These are phyloP conservation scores for Pangasius macronema DNA, from an alignment of 2,797 vertebrate genomes.

Conservation along the genomic window DNA sequence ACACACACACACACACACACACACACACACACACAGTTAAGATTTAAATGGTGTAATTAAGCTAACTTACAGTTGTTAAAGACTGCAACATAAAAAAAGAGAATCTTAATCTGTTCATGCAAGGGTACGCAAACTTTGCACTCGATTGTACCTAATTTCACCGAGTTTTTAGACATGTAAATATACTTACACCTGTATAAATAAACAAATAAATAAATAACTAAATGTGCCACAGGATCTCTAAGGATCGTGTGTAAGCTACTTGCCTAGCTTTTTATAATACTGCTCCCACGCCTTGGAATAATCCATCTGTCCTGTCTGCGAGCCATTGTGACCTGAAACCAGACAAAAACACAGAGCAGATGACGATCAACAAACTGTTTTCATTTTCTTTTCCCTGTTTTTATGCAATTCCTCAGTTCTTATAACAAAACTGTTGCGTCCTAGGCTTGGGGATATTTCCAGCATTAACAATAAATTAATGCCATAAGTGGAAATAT, in stretches of 20 bases:
- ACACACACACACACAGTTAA: slow-evolving; percentile 45
- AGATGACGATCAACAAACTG: slow-evolving; percentile 32
- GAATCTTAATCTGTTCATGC: not conserved
- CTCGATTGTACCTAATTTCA: not conserved
- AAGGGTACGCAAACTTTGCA: not conserved
- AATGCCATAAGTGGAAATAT: slow-evolving; percentile 28
- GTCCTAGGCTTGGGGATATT: slow-evolving; percentile 10
- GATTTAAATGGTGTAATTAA: not conserved
- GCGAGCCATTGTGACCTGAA: slow-evolving; percentile 78
- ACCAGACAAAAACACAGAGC: slow-evolving; percentile 63
- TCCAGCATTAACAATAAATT: slow-evolving; percentile 27
- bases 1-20: slow-evolving; percentile 36
- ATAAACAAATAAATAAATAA: not conserved
- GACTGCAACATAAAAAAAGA: not conserved
- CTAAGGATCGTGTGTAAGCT: slow-evolving; percentile 32
- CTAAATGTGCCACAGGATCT: not conserved
- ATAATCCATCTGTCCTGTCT: slow-evolving; percentile 77
- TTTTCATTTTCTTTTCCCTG: slow-evolving; percentile 1
- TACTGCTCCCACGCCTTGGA: slow-evolving; percentile 69
- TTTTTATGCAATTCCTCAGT: slow-evolving; percentile 17
- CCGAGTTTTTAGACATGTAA: not conserved
- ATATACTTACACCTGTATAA: not conserved
- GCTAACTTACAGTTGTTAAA: not conserved
- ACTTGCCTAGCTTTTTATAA: slow-evolving; percentile 75
- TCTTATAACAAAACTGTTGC: not conserved